Conservation (phyloP, 2,888 invertebrate genomes). For the Pyrochroa serraticornis region DNA sequence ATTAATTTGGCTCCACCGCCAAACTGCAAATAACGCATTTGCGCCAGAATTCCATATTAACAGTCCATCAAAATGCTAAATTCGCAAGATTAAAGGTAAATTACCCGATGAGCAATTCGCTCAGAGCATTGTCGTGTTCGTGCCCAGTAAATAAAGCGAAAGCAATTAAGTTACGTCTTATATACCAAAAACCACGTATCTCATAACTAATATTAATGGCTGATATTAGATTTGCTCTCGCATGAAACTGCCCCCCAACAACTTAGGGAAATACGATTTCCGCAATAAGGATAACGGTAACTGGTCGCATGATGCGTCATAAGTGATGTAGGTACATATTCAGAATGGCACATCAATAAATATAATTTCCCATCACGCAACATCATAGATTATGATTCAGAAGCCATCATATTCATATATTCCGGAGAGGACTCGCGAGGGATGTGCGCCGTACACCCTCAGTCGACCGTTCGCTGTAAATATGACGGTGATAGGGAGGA, state of each 20-base stretch:
- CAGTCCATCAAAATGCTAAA: no score
- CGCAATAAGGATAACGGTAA: no score
- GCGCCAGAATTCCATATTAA: no score
- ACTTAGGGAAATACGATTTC: background rate
- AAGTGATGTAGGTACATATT: constrained; percentile 1
- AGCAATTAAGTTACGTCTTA: background rate
- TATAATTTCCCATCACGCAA: constrained; percentile 52
- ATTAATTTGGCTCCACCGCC: no score
- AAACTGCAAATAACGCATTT: no score
- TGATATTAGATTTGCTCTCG: background rate
- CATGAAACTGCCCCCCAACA: constrained; percentile 2
- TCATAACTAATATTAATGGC: no score
- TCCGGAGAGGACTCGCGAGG: constrained; percentile 37
- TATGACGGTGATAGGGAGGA: constrained; percentile 40
- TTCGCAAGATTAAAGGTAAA: background rate
- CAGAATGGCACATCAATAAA: constrained; percentile 38
- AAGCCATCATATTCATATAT: constrained; percentile 51
- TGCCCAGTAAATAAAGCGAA: background rate
- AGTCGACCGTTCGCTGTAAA: constrained; percentile 40
- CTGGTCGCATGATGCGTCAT: no score
- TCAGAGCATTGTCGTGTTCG: background rate
- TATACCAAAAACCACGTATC: background rate
- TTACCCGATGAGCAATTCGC: constrained; percentile 1
- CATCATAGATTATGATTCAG: constrained; percentile 51
- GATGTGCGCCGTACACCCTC: constrained; percentile 34